Percentiles rank a stretch among this genome's conserved stretches.
phyloP scores from a whole-genome alignment of 2,797 vertebrate species.

The Martes flavigula region DNA sequence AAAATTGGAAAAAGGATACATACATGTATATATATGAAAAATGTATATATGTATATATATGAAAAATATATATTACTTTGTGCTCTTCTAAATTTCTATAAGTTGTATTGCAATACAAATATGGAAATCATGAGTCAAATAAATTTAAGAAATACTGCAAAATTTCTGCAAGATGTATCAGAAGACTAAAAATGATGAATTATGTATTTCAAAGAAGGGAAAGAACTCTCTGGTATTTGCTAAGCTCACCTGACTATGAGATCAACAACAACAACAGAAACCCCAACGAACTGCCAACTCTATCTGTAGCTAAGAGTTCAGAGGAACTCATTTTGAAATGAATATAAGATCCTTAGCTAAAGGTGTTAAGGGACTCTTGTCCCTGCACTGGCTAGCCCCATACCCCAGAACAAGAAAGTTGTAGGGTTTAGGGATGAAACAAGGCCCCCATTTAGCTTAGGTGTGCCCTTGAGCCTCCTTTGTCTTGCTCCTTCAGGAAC shows the following conservation, averaged over 20 bases:
- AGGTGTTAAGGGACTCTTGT: too few species aligned
- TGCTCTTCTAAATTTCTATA: background rate
- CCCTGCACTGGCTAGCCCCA: background rate
- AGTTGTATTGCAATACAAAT: background rate
- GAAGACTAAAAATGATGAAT: background rate
- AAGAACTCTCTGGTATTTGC: background rate
- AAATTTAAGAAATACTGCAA: background rate
- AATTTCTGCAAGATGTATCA: background rate
- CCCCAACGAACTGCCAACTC: background rate
- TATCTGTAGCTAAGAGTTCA: background rate
- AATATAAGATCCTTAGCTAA: background rate
- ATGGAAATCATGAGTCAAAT: background rate
- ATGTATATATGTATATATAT: background rate
- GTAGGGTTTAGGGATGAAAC: background rate
- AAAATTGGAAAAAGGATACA: background rate
- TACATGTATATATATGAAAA: background rate
- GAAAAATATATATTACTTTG: background rate
- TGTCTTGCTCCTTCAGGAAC: rapidly evolving
- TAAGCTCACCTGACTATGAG: background rate
- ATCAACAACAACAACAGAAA: background rate
- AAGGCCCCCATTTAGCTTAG: background rate
- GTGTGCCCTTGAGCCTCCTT: background rate
- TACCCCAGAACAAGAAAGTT: rapidly evolving
- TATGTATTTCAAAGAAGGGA: background rate
- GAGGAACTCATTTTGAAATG: background rate